Conservation (phyloP, 2,113 vertebrate genomes). For the Galeopterus variegatus region DNA sequence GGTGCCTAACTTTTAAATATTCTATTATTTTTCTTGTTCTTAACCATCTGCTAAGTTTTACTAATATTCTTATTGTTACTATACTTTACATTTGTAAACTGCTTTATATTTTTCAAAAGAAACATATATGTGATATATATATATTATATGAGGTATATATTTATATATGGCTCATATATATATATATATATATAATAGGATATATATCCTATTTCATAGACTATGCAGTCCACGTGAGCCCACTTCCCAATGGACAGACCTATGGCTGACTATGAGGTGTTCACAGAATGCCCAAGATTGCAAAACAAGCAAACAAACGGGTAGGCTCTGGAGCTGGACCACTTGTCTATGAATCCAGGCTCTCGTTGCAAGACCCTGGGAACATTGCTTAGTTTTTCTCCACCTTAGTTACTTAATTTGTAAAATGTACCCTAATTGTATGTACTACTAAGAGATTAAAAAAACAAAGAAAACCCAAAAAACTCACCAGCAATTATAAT, state of each 20-base stretch:
- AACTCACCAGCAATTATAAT: neutral
- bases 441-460: neutral
- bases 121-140: neutral
- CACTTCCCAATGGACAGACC: neutral
- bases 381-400: neutral
- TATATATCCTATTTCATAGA: neutral
- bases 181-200: neutral
- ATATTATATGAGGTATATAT: neutral
- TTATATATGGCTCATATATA: neutral
- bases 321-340: neutral
- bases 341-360: neutral
- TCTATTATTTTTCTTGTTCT: neutral
- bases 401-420: neutral
- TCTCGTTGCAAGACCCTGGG: neutral
- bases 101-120: neutral
- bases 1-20: neutral
- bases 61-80: neutral
- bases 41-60: constrained; percentile 14
- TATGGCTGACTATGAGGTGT: neutral
- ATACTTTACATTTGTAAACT: constrained; percentile 14
- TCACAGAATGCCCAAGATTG: neutral
- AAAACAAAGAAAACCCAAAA: neutral
- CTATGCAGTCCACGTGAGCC: neutral
- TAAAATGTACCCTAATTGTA: constrained; percentile 16
- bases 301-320: neutral